A percentile compares a stretch with the other conserved stretches of the same genome.
Conservation (phyloP, 2,113 vertebrate genomes). For the Genyomyrus donnyi region DNA sequence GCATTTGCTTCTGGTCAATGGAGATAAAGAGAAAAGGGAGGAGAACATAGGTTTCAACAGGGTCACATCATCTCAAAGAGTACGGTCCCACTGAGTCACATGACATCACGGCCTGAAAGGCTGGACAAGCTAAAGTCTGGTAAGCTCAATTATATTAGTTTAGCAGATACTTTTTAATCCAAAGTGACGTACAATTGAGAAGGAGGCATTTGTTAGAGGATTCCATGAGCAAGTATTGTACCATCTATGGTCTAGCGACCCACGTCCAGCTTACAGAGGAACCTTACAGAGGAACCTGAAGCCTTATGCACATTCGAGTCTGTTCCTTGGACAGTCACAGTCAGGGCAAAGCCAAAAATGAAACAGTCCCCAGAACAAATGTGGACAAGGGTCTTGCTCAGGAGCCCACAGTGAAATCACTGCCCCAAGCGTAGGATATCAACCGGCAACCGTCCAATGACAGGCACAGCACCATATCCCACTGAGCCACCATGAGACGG, state of each 20-base stretch:
- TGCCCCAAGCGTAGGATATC: not conserved
- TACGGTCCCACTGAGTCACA: not conserved
- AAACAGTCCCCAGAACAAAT: not conserved
- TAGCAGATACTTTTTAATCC: not conserved
- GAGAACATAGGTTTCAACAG: not conserved
- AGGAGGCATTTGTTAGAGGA: no score
- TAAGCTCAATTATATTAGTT: not conserved
- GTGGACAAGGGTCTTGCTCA: not conserved
- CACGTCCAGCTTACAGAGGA: no score
- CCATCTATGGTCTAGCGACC: no score
- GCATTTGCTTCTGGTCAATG: not conserved
- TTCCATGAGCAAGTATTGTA: no score
- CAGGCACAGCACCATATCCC: not conserved
- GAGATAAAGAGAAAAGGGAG: not conserved
- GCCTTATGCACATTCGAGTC: no score
- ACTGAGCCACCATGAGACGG: not conserved
- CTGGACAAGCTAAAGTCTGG: not conserved
- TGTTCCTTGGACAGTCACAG: no score
- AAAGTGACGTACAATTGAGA: not conserved
- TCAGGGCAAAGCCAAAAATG: not conserved
- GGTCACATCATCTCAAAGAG: not conserved
- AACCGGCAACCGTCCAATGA: not conserved
- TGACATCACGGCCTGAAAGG: not conserved
- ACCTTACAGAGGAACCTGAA: no score
- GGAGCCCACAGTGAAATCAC: not conserved